Evolutionary conservation across 2,113 vertebrate genomes (phyloP).

Genomic region (Sphaerodactylus townsendi): DNA sequence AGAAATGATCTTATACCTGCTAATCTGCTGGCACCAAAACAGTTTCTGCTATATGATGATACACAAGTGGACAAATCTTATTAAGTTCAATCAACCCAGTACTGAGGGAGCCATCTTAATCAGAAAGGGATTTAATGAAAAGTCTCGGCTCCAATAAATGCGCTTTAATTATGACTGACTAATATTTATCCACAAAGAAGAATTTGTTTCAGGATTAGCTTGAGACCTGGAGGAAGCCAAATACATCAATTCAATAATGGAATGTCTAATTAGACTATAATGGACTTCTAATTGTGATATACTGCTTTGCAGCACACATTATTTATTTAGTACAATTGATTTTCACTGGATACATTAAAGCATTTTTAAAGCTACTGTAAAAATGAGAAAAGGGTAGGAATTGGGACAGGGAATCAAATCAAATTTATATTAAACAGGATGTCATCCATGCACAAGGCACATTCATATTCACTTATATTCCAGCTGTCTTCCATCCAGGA

Average conservation of each 20-base stretch:
- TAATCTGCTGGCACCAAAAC: conserved; percentile 57
- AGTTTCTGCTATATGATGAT: conserved; percentile 65
- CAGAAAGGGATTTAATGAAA: conserved; percentile 77
- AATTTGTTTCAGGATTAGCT: conserved; percentile 76
- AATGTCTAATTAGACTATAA: conserved; percentile 79
- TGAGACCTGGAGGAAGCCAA: conserved; percentile 70
- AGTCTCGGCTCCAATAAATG: conserved; percentile 63
- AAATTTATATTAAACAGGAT: neutral
- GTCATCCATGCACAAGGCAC: conserved; percentile 29
- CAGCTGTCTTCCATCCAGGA: no score
- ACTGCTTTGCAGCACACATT: conserved; percentile 66
- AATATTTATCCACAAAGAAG: conserved; percentile 76
- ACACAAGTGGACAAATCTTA: conserved; percentile 71
- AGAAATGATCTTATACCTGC: conserved; percentile 41
- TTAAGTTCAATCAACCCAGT: conserved; percentile 69
- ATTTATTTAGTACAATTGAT: conserved; percentile 74
- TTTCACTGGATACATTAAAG: conserved; percentile 68
- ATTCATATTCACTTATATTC: neutral
- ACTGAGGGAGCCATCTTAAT: conserved; percentile 72
- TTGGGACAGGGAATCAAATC: neutral
- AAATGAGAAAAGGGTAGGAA: conserved; percentile 40
- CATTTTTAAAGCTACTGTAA: conserved; percentile 64
- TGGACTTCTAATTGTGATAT: conserved; percentile 76
- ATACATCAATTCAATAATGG: conserved; percentile 75
- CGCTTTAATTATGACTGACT: conserved; percentile 71